Evolutionary conservation across 2,888 invertebrate genomes (phyloP), one percentile per base, ranked within the genome.

Genomic region (Phorcus lineatus): DNA sequence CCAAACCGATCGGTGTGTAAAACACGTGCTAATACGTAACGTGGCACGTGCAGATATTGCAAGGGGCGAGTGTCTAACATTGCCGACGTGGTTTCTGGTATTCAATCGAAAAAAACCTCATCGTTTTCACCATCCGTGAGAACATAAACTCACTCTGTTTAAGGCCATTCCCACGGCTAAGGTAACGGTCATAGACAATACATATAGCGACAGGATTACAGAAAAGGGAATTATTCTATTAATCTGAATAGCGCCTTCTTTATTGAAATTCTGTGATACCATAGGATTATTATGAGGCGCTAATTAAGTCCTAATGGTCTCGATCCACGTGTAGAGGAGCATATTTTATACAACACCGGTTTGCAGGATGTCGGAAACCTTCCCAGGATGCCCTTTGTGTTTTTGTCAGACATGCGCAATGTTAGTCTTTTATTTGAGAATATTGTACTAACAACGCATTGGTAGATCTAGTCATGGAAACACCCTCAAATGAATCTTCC

Each of bases 11-110:
- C 9, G 9, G 16, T 13, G 62, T 17, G 28, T 62, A 28, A 24
- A 24, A 28, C 62, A 62, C 62, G 62, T 62, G 62, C 62, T 62
- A 28, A 62, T 62, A 62, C 28, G 62, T 62, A 62, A 62, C 62
- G 28, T 16, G 7, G 62, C 62, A 62, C 62, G 62, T 28, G 62
- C 62, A n/a, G 16, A 28, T 62, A 62, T 3, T 28, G 24, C 62
- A 62, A 24, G 28, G 24, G 7, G 11, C 11, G 11, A 47, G 4
- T 47, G 47, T 11, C 47, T 47, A 47, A 47, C 47, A 47, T 11
- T 11, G 13, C 47, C 47, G 13, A 47, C 47, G 47, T 47, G 47
- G 47, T 47, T 47, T 47, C 47, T 47, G 47, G 47, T 47, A 47
- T 47, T 4, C 1, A 47, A 6, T 9, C 11, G 11, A 11, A 62